Evolutionary conservation across 2,888 invertebrate species (phyloP), one percentile per base, ranked within the genome.

Genomic region (Apodemia duryi): DNA sequence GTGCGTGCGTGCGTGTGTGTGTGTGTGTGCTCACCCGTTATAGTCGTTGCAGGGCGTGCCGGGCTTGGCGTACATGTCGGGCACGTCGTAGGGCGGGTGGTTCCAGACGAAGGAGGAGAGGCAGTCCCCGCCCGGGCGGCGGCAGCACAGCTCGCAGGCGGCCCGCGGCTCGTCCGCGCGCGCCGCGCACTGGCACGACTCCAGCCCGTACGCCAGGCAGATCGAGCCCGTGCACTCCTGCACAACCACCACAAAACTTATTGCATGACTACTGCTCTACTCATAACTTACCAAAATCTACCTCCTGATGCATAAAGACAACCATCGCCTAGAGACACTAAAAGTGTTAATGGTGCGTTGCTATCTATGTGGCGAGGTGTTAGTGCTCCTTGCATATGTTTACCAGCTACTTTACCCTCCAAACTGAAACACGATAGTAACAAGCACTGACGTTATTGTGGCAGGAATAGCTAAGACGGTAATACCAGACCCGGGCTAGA

Each of bases 151-250:
- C 87, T 98, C 97, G 85, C 98, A 98, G 1, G 97, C 96, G 74
- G 98, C 97, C 43, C 96, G 97, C 71, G 95, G 94, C 75, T 98
- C 97, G 74, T 94, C 94, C 63, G 94, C 94, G 49, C 95, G 95
- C 6, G 97, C 95, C 73, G 95, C 94, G 83, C 98, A 98, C 84
- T 98, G 98, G 81, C 99, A 99, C 51, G 98, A 98, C 88, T 98
- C 97, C 85, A 99, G 93, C 11, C 98, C 98, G 82, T 98, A 98
- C 5, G 97, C 97, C 74, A 98, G 93, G 91, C 99, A 99, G 80
- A 99, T 98, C n/a, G 98, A 98, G 1, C 98, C 98, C 0, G 98
- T 98, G 82, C 99, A 99, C 85, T 98, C 97, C 96, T 96, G 79
- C 3, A 38, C 21, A 78, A 7, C 21, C 9, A 6, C 49, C 43